Evolutionary conservation across 2,113 vertebrate species (phyloP), one percentile per base, ranked within the genome.

Genomic region (Seriola quinqueradiata): DNA sequence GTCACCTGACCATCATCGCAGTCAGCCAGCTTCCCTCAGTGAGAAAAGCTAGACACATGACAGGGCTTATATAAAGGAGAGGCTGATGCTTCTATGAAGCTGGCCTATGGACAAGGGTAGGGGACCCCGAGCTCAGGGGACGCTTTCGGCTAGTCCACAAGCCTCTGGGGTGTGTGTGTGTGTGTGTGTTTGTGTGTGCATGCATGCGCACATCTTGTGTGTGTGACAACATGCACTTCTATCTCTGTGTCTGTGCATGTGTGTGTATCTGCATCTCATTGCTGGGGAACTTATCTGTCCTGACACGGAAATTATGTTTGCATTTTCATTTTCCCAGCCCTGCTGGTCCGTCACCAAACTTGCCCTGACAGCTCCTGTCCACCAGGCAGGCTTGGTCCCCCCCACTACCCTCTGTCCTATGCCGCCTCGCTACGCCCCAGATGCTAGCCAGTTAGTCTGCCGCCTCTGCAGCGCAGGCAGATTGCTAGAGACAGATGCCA

Each of bases 221-320:
- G 73, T 65, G 40, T 19, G 52, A 42, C 84, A 52, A 81, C 78
- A 75, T 81, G 83, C 78, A 79, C 69, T 86, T 71, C 42, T 85
- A 67, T 88, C 52, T 75, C 64, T 78, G 68, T 76, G 81, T 84
- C 85, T 87, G 75, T 83, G 83, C 83, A 84, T 91, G 86, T 90
- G 74, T 87, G 75, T 79, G 84, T 83, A 89, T 90, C 86, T 89
- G 82, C 86, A 89, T 91, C 87, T 94, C 93, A 93, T 89, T 85
- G 84, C 87, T 72, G 78, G 73, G 73, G 86, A 87, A 81, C 84
- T 93, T 93, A 95, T 95, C 79, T 87, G 70, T 91, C 79, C 75
- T 93, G 95, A 95, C 94, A 90, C 77, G 83, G 86, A 95, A 95
- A 95, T 95, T 95, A 95, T 95, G 95, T 95, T 95, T 95, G 93